Evolutionary conservation across 2,797 vertebrate species (phyloP), one percentile per base, ranked within the genome.

Genomic region (Amniataba percoides): DNA sequence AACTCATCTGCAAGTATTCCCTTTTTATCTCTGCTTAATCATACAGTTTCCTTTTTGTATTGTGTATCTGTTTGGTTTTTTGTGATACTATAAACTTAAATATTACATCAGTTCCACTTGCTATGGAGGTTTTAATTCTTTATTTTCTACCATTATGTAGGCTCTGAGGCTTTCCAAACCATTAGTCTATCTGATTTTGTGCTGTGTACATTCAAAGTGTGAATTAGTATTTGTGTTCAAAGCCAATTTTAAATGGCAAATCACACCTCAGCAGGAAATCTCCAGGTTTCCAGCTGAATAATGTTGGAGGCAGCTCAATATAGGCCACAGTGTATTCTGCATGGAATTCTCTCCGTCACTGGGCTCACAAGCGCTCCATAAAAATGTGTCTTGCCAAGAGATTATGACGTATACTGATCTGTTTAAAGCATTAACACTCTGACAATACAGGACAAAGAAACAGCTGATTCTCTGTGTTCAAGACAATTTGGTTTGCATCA

Each of bases 361-460:
- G 83, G 48, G 81, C 85, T 81, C 77, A 51, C 61, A 77, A 60
- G 36, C 74, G 77, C 84, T 57, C 79, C 48, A 64, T 76, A 73
- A 69, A 84, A 82, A 83, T 49, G 66, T 55, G 81, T 77, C 80
- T 85, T 84, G 85, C 81, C 80, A 86, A 45, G 63, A 87, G 87
- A 92, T 90, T 92, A 90, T 84, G 87, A 87, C 81, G 70, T 83
- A 42, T 23, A 34, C 81, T 87, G 89, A 92, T 89, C 85, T 87
- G 72, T 91, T 88, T 90, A 89, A 87, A 88, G 85, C 77, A 46
- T 88, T 85, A 82, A 86, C 83, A 43, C 45, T 0, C 61, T 42
- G 57, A 90, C 88, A 88, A 70, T 60, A 48, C 65, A 74, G 77
- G 39, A 91, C 84, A 90, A 87, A 91, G 83, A 80, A 83, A 81